Percentiles rank a stretch among this genome's conserved stretches.
phyloP scores from a whole-genome alignment of 2,113 vertebrate genomes.

The Rhagologus leucostigma region DNA sequence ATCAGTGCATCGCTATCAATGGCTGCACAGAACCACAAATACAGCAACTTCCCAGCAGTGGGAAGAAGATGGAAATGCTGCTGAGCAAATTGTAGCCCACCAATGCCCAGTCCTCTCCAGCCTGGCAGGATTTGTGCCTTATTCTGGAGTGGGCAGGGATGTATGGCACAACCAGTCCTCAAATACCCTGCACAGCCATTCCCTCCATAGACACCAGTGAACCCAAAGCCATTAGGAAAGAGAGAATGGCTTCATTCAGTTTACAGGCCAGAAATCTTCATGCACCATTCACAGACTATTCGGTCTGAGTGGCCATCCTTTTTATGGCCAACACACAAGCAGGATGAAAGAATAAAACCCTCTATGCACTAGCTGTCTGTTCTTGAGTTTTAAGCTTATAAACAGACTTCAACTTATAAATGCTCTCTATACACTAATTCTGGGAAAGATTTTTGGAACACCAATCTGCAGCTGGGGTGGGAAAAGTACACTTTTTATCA shows the following conservation, averaged over 20 bases:
- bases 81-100: neutral
- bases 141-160: neutral
- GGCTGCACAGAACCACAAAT: neutral
- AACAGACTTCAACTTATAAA: neutral
- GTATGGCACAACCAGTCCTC: neutral
- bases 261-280: neutral
- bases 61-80: neutral
- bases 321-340: accelerated
- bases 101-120: neutral
- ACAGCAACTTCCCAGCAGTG: accelerated
- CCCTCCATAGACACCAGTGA: neutral
- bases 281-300: neutral
- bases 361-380: neutral
- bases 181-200: neutral
- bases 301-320: neutral
- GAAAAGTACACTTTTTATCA: neutral
- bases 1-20: neutral
- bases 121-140: neutral
- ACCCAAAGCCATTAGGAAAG: neutral
- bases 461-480: neutral
- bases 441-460: neutral
- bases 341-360: neutral
- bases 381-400: neutral
- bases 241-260: neutral
- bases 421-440: neutral